A percentile compares a stretch with the other conserved stretches of the same genome.
These are phyloP conservation scores for Strix aluco DNA, from an alignment of 2,113 vertebrate species.

Conservation along the genomic window DNA sequence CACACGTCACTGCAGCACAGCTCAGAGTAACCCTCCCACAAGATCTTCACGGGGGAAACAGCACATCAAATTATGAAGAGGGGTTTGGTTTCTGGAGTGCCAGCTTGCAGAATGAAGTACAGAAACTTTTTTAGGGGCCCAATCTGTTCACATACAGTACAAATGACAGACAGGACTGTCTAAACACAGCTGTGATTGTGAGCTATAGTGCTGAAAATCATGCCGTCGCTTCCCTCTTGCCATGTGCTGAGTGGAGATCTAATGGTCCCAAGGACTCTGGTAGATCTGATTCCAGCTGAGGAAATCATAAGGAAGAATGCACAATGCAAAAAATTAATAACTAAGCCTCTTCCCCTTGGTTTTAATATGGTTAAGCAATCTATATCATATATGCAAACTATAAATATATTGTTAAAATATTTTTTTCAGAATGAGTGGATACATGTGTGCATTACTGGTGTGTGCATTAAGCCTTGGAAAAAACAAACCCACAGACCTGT, in stretches of 20 bases:
- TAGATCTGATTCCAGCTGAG: not conserved
- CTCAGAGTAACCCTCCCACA: not conserved
- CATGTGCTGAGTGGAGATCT: not conserved
- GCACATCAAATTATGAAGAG: not conserved
- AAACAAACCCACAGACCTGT: not conserved
- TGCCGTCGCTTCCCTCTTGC: not conserved
- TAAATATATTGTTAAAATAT: not conserved
- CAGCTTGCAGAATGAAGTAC: not conserved
- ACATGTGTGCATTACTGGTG: not conserved
- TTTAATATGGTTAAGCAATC: not conserved
- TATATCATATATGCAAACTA: not conserved
- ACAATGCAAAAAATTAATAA: not conserved
- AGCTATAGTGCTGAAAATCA: not conserved
- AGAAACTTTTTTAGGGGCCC: not conserved
- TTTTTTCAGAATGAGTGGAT: not conserved
- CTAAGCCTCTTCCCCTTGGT: not conserved
- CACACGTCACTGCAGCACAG: rapidly evolving
- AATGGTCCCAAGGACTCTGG: not conserved
- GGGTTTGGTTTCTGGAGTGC: not conserved
- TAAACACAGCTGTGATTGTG: conserved; percentile 8
- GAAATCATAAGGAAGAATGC: not conserved
- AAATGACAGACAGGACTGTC: conserved; percentile 22
- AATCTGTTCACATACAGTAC: not conserved
- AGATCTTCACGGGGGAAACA: not conserved
- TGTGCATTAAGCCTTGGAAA: not conserved